phyloP scores from a whole-genome alignment of 35 echinoderm and acorn worm genomes.

The Strongylocentrotus purpuratus region DNA sequence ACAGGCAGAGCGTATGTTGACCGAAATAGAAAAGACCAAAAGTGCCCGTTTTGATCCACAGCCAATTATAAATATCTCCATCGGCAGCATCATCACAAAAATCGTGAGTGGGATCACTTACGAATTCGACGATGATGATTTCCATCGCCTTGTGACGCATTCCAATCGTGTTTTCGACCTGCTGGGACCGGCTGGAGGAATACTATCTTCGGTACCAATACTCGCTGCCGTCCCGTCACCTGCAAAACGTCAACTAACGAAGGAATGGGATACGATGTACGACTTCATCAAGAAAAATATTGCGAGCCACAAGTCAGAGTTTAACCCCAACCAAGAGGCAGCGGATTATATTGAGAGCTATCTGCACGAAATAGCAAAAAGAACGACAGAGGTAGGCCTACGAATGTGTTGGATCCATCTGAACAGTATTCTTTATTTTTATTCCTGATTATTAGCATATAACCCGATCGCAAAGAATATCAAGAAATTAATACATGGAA shows the following conservation, averaged over 20 bases:
- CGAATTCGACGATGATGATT: neutral
- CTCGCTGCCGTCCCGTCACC: neutral
- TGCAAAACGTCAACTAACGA: neutral
- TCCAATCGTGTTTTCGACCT: neutral
- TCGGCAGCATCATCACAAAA: neutral
- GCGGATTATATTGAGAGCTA: neutral
- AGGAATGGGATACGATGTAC: neutral
- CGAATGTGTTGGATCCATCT: too few species aligned
- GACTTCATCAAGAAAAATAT: neutral
- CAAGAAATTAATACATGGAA: too few species aligned
- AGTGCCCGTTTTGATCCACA: neutral
- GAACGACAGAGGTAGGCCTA: neutral
- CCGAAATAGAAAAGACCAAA: neutral
- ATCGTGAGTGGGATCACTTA: neutral
- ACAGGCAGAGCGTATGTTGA: neutral
- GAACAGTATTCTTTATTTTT: too few species aligned
- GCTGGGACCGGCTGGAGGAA: neutral
- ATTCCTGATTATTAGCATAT: too few species aligned
- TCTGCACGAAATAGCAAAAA: conserved; percentile 3
- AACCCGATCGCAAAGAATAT: too few species aligned
- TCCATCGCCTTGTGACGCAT: neutral
- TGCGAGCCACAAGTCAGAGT: neutral
- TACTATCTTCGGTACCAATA: neutral
- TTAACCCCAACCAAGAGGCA: neutral
- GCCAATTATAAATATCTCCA: neutral